phyloP scores from a whole-genome alignment of 2,888 invertebrate genomes.

The Tiliacea aurago region DNA sequence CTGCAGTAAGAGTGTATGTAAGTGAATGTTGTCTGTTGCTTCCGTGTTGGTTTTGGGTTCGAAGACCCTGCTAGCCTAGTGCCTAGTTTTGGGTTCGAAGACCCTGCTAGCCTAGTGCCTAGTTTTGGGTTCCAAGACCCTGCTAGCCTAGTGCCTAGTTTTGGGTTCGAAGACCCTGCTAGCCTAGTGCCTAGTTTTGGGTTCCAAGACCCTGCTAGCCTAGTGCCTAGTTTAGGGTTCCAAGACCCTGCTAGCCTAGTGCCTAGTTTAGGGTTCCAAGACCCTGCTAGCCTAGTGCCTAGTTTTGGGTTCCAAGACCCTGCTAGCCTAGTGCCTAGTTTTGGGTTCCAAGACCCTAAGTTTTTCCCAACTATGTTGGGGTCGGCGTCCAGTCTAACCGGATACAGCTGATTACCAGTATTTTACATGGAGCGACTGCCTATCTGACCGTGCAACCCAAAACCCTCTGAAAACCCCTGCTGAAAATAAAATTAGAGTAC shows the following conservation, averaged over 20 bases:
- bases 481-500: neutral
- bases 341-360: no score
- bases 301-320: neutral
- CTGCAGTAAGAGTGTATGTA: neutral
- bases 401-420: no score
- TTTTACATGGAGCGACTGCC: no score
- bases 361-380: no score
- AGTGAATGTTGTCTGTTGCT: slow-evolving; percentile 5
- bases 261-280: neutral
- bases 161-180: neutral
- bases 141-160: neutral
- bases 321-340: no score
- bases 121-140: neutral
- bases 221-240: neutral
- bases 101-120: neutral
- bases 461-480: no score
- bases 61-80: neutral
- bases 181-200: neutral
- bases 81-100: neutral
- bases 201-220: neutral
- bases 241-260: neutral
- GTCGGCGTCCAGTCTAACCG: no score
- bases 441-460: no score
- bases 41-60: neutral
- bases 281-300: neutral